Base-by-base conservation (phyloP, 1,140 invertebrate species). In the Conus betulinus region DNA sequence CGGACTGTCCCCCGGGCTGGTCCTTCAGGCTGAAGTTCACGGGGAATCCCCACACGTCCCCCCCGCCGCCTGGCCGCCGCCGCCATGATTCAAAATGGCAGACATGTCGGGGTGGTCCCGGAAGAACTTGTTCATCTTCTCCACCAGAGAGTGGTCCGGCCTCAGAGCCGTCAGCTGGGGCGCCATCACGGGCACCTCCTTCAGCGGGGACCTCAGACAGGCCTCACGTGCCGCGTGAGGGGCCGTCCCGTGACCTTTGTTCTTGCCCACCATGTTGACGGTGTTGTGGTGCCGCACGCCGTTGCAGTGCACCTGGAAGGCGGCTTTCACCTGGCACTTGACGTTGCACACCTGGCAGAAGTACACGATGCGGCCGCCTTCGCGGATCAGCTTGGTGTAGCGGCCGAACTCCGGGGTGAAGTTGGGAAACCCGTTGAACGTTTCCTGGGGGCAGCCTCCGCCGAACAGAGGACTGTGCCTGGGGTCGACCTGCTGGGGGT, bases 311-410 rank as follows among this genome's bases (percentile, higher is more conserved):
- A 87, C 89, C 84, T 92, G 89, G 89, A 94, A 94, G 51, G 90
- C 89, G 25, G 91, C 85, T 84, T 93, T 93, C 8, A 92, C 90
- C 51, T 91, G 92, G 79, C 91, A 92, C 87, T 94, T 94, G 91
- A 92, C 93, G 88, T 94, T 93, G 90, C 93, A 94, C 20, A 94
- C 90, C 82, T 93, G 92, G 86, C 93, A 94, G 87, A 94, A 93
- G 79, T 94, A 94, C 7, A 93, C 92, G 89, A 93, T 94, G 78
- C 93, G 93, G 20, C 92, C 92, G n/a, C 93, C 93, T 88, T 93
- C 92, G 63, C 93, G 88, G 3, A 94, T 90, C 6, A 94, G 89
- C 85, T 94, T 93, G 57, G 93, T 94, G 85, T 90, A 94, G 84
- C 93, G 92, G 13, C 93, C 93, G 87, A 94, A 94, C 82, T 94